Conservation (phyloP, 2,797 vertebrate genomes). For the Macropodus opercularis region DNA sequence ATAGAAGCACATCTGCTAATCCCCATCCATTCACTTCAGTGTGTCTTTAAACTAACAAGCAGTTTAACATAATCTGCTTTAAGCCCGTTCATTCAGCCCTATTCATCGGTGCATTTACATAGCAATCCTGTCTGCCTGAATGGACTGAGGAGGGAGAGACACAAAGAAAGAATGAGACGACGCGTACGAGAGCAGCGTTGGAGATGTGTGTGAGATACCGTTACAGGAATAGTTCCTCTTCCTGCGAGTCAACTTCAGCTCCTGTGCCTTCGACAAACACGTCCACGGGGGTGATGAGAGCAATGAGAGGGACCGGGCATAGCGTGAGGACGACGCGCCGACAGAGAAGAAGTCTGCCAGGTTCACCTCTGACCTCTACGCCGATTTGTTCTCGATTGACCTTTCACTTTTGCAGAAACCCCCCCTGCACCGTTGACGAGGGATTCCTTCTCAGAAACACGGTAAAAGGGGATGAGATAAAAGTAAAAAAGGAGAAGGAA, state of each 20-base stretch:
- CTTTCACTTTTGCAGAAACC: slow-evolving; percentile 53
- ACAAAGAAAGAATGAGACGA: slow-evolving; percentile 9
- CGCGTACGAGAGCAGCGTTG: slow-evolving; percentile 13
- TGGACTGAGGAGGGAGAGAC: slow-evolving; percentile 28
- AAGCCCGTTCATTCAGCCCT: slow-evolving; percentile 69
- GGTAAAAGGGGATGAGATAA: neutral
- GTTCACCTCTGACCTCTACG: slow-evolving; percentile 51
- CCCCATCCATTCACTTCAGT: slow-evolving; percentile 63
- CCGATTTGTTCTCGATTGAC: slow-evolving; percentile 59
- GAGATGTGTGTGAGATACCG: slow-evolving; percentile 16
- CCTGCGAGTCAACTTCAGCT: slow-evolving; percentile 22
- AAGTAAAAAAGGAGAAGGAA: neutral
- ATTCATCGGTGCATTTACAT: slow-evolving; percentile 72
- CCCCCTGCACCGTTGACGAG: slow-evolving; percentile 10
- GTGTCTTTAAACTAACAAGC: slow-evolving; percentile 78
- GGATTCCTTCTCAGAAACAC: slow-evolving; percentile 9
- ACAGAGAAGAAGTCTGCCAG: slow-evolving; percentile 28
- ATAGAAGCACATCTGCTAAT: slow-evolving; percentile 72
- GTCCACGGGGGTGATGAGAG: slow-evolving; percentile 5
- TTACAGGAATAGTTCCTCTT: slow-evolving; percentile 21
- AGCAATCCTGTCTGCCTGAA: slow-evolving; percentile 65
- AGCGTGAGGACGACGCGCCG: slow-evolving; percentile 24
- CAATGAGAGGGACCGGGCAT: slow-evolving; percentile 7
- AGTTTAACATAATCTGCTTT: slow-evolving; percentile 79
- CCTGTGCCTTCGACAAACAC: slow-evolving; percentile 13